These are phyloP conservation scores for Tachina grossa DNA, from an alignment of 2,888 invertebrate species.

Conservation along the genomic window DNA sequence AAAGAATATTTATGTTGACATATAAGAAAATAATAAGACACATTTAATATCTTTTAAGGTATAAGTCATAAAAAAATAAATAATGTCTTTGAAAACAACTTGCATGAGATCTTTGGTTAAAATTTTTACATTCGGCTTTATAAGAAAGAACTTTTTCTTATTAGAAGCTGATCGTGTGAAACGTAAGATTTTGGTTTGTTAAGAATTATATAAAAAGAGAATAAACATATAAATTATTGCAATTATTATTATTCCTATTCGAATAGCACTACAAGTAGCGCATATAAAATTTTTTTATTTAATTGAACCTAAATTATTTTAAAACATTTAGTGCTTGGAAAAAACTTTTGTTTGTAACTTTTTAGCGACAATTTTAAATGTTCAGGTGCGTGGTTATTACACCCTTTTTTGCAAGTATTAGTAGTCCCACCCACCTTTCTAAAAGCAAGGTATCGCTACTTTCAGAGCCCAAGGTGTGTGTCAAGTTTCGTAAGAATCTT, in stretches of 20 bases:
- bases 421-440: too few species aligned
- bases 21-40: conserved; percentile 72
- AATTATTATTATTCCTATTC: not conserved
- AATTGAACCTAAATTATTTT: too few species aligned
- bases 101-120: conserved; percentile 9
- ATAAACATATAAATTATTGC: conserved; percentile 42
- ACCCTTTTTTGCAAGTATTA: too few species aligned
- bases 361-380: too few species aligned
- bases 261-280: too few species aligned
- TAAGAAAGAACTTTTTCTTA: not conserved
- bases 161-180: conserved; percentile 56
- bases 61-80: conserved; percentile 43
- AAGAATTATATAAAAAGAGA: not conserved
- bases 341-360: too few species aligned
- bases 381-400: too few species aligned
- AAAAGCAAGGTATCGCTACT: too few species aligned
- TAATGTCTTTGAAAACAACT: conserved; percentile 13
- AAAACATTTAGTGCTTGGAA: too few species aligned
- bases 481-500: too few species aligned
- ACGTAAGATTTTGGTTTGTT: conserved; percentile 46
- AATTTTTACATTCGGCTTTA: not conserved
- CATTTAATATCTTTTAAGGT: conserved; percentile 60
- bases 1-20: conserved; percentile 72
- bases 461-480: too few species aligned
- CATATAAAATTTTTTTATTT: too few species aligned